phyloP scores from a whole-genome alignment of 1,140 invertebrate genomes.

The Rhyzopertha dominica region DNA sequence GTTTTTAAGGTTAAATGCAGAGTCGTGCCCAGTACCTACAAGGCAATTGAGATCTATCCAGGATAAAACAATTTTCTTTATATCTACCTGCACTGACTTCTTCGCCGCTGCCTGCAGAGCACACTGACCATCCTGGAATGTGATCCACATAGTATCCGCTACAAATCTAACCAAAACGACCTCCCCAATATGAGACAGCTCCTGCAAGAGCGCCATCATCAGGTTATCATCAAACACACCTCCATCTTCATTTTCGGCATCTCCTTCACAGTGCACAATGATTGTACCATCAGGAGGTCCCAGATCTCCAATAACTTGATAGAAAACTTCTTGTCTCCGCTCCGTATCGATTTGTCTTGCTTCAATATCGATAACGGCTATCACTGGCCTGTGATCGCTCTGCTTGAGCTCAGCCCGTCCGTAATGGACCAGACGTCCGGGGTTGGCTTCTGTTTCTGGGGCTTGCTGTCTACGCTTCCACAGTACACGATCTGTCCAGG shows the following conservation, averaged over 20 bases:
- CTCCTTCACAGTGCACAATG: slow-evolving; percentile 58
- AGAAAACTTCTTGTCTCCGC: slow-evolving; percentile 69
- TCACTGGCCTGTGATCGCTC: slow-evolving; percentile 95
- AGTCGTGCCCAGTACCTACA: slow-evolving; percentile 46
- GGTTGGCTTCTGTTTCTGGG: slow-evolving; percentile 58
- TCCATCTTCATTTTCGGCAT: slow-evolving; percentile 34
- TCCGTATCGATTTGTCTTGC: slow-evolving; percentile 71
- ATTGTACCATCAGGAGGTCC: slow-evolving; percentile 96
- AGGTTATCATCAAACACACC: slow-evolving; percentile 63
- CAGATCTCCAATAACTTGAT: slow-evolving; percentile 77
- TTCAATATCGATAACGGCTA: slow-evolving; percentile 85
- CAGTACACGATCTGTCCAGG: slow-evolving; percentile 96
- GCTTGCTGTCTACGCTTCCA: slow-evolving; percentile 77
- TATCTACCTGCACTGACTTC: slow-evolving; percentile 29
- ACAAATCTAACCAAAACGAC: slow-evolving; percentile 88
- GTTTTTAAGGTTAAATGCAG: slow-evolving; percentile 76
- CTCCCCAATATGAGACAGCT: slow-evolving; percentile 73
- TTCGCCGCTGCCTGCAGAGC: slow-evolving; percentile 66
- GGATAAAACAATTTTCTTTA: slow-evolving; percentile 27
- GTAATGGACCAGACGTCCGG: slow-evolving; percentile 83
- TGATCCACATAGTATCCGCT: slow-evolving; percentile 83
- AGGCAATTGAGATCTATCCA: slow-evolving; percentile 28
- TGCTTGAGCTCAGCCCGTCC: slow-evolving; percentile 93
- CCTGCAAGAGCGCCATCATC: slow-evolving; percentile 65
- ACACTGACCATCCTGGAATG: slow-evolving; percentile 79